Evolutionary conservation across 2,113 vertebrate genomes (phyloP).

Genomic region (Scytalopus superciliaris): DNA sequence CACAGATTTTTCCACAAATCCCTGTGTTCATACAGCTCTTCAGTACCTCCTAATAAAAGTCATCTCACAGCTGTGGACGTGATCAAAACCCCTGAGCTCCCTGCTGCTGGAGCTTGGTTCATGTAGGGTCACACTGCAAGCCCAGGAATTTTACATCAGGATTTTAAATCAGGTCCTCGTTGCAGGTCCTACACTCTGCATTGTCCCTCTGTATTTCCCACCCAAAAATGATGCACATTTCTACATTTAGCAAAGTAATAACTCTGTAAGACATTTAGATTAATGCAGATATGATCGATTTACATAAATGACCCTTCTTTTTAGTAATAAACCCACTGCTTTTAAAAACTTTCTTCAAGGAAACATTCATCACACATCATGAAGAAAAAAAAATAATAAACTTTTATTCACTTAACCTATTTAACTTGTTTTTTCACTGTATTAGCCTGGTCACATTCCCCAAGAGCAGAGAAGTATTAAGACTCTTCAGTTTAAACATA

Average conservation of each 20-base stretch:
- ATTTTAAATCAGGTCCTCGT: neutral
- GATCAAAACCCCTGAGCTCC: slow-evolving; percentile 1
- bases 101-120: neutral
- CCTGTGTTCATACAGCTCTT: neutral
- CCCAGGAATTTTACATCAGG: neutral
- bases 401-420: neutral
- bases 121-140: neutral
- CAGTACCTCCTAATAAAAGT: neutral
- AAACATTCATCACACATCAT: neutral
- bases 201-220: neutral
- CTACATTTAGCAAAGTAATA: neutral
- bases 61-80: neutral
- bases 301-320: neutral
- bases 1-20: neutral
- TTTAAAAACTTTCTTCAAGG: neutral
- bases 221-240: neutral
- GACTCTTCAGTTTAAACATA: neutral
- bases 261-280: neutral
- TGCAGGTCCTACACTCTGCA: neutral
- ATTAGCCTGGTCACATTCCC: neutral
- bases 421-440: neutral
- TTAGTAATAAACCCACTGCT: accelerated
- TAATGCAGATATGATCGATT: neutral
- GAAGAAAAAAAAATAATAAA: neutral
- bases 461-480: neutral